Evolutionary conservation across 2,888 invertebrate species (phyloP).

Genomic region (Watsonalla cultraria): DNA sequence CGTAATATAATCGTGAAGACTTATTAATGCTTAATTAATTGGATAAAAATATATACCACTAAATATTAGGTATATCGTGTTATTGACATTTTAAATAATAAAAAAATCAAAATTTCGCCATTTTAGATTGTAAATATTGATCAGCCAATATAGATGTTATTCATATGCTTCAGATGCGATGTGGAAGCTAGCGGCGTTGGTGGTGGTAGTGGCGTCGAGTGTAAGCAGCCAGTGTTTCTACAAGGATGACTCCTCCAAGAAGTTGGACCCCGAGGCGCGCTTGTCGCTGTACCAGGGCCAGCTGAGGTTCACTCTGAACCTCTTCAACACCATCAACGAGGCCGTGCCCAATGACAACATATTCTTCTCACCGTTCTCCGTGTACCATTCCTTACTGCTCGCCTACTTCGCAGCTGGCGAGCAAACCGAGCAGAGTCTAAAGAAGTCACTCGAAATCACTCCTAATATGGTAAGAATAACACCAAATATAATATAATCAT

Average conservation of each 20-base stretch:
- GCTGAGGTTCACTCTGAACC: constrained; percentile 84
- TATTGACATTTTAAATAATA: too few species aligned
- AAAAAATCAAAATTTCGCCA: too few species aligned
- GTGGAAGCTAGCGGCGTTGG: constrained; percentile 42
- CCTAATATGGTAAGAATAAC: constrained; percentile 67
- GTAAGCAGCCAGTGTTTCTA: constrained; percentile 65
- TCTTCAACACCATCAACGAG: constrained; percentile 82
- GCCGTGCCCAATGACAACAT: constrained; percentile 85
- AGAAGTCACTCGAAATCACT: constrained; percentile 80
- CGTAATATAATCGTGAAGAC: too few species aligned
- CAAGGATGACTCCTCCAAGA: constrained; percentile 64
- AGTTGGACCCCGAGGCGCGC: constrained; percentile 58
- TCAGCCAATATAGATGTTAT: constrained; percentile 1
- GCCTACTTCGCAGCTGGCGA: constrained; percentile 88
- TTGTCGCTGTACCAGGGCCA: constrained; percentile 61
- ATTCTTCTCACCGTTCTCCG: constrained; percentile 93
- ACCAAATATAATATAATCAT: background rate
- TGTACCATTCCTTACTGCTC: constrained; percentile 87
- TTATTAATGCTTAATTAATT: too few species aligned
- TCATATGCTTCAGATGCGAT: constrained; percentile 21
- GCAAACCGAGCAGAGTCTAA: constrained; percentile 83
- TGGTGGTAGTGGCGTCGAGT: constrained; percentile 38
- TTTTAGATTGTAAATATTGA: too few species aligned
- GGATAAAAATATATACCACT: too few species aligned
- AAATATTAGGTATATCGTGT: too few species aligned